Percentiles rank a stretch among this genome's conserved stretches.
phyloP scores from a whole-genome alignment of 2,888 invertebrate genomes.

The Lasioglossum leucozonium region DNA sequence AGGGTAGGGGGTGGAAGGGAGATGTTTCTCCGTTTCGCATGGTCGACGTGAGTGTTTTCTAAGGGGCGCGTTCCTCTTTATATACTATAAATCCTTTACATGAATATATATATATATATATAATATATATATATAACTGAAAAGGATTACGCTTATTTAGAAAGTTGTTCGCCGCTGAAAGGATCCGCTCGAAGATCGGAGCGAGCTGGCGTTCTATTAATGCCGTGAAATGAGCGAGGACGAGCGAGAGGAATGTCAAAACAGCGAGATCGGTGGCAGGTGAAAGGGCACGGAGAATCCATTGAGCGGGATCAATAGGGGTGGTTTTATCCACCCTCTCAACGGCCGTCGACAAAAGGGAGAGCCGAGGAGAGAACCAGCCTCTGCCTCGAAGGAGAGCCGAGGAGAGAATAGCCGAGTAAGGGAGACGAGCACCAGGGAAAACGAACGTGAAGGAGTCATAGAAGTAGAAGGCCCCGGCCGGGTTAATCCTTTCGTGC shows the following conservation, averaged over 20 bases:
- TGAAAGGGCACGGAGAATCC: constrained; percentile 70
- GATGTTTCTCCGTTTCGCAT: constrained; percentile 33
- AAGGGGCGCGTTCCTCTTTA: constrained; percentile 38
- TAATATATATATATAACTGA: constrained; percentile 36
- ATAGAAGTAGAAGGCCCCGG: constrained; percentile 42
- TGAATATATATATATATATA: background rate
- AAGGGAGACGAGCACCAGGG: constrained; percentile 14
- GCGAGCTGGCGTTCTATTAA: constrained; percentile 47
- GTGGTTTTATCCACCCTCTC: constrained; percentile 71
- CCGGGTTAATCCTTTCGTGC: constrained; percentile 75
- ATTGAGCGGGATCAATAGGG: constrained; percentile 75
- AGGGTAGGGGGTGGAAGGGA: background rate
- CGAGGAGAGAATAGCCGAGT: constrained; percentile 7
- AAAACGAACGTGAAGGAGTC: constrained; percentile 31
- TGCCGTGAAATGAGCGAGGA: constrained; percentile 60
- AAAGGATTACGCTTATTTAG: constrained; percentile 65
- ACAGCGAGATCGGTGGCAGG: constrained; percentile 72
- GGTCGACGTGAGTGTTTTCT: constrained; percentile 48
- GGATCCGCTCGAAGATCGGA: constrained; percentile 32
- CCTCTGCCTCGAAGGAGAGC: constrained; percentile 54
- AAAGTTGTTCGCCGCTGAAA: constrained; percentile 54
- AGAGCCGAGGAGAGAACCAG: constrained; percentile 13
- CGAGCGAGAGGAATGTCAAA: constrained; percentile 75
- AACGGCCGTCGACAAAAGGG: constrained; percentile 63
- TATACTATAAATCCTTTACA: background rate